These are phyloP conservation scores for Pammene fasciana DNA, from an alignment of 2,888 invertebrate genomes.

Conservation along the genomic window DNA sequence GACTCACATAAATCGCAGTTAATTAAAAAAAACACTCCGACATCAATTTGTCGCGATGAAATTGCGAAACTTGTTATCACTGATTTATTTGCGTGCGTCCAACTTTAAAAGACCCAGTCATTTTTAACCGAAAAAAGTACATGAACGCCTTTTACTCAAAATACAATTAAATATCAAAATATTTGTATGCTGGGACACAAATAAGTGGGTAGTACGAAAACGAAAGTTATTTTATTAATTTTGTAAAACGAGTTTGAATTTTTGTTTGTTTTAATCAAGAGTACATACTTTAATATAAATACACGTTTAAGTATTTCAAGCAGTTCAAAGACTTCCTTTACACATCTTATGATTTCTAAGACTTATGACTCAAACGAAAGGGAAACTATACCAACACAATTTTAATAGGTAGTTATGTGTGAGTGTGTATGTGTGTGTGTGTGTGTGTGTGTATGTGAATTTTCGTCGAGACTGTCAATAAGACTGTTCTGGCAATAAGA, in stretches of 20 bases:
- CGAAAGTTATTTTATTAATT: neutral
- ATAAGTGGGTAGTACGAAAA: neutral
- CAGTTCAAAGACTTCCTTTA: neutral
- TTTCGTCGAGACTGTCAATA: neutral
- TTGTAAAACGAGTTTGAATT: neutral
- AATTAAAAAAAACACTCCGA: slow-evolving; percentile 50
- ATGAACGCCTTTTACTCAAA: neutral
- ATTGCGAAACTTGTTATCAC: slow-evolving; percentile 37
- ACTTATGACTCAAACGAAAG: slow-evolving; percentile 20
- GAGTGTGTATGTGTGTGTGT: slow-evolving; percentile 14
- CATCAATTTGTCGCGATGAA: slow-evolving; percentile 53
- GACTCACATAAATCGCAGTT: slow-evolving; percentile 43
- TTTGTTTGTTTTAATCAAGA: neutral
- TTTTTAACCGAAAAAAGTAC: slow-evolving; percentile 10
- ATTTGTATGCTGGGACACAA: slow-evolving; percentile 6
- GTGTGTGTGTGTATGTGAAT: neutral
- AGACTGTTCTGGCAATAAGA: too few species aligned
- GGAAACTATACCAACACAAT: too few species aligned
- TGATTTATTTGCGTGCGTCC: slow-evolving; percentile 34
- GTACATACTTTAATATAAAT: too few species aligned
- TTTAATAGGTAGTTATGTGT: too few species aligned
- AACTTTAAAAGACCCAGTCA: slow-evolving; percentile 20
- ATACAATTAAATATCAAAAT: slow-evolving; percentile 13
- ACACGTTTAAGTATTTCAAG: neutral
- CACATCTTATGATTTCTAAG: neutral